Conservation (phyloP, 2,113 vertebrate species). For the Numenius arquata region DNA sequence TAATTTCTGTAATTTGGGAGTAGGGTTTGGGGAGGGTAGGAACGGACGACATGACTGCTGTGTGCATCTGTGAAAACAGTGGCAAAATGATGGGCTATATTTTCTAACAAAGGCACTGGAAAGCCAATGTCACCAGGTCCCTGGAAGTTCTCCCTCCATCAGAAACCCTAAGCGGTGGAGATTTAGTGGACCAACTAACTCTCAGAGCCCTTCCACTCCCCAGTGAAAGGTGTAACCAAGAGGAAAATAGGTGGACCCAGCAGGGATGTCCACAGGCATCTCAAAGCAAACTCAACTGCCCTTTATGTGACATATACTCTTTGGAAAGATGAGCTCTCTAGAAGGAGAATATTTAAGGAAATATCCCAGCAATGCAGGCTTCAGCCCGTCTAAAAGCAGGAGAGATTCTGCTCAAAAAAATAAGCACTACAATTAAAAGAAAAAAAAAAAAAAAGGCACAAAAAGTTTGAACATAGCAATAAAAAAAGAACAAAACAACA, state of each 20-base stretch:
- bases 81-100: background rate
- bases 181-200: background rate
- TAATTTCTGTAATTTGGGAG: background rate
- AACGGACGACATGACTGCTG: background rate
- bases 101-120: background rate
- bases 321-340: background rate
- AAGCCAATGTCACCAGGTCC: background rate
- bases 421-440: background rate
- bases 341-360: background rate
- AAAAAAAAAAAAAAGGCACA: background rate
- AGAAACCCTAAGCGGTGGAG: background rate
- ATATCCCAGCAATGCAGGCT: background rate
- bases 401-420: background rate
- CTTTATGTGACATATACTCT: background rate
- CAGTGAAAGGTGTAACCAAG: background rate
- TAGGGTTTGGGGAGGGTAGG: fast-evolving
- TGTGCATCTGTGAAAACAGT: background rate
- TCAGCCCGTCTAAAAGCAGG: background rate
- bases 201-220: background rate
- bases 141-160: background rate
- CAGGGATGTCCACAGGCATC: background rate
- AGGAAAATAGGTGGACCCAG: background rate
- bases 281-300: background rate
- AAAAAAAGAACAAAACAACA: conserved; percentile 17
- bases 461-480: background rate